phyloP scores from a whole-genome alignment of 2,113 vertebrate genomes.

The Malurus cyaneus region DNA sequence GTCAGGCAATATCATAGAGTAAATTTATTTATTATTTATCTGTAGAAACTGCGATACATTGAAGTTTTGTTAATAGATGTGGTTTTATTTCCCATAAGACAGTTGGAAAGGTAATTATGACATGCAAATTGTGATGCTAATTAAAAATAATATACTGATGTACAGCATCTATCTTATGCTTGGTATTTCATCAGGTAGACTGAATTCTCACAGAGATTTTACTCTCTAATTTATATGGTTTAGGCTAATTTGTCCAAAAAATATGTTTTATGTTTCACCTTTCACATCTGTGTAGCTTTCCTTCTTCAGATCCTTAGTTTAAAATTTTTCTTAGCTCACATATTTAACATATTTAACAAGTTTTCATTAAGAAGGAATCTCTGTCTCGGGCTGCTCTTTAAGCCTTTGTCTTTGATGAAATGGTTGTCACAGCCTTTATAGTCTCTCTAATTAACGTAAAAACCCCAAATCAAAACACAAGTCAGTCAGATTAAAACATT shows the following conservation, averaged over 20 bases:
- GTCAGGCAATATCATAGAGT: slow-evolving; percentile 41
- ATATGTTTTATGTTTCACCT: neutral
- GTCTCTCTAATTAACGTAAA: slow-evolving; percentile 45
- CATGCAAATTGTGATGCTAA: slow-evolving; percentile 64
- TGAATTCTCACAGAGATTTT: neutral
- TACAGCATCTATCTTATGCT: neutral
- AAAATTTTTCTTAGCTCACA: neutral
- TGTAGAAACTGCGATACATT: slow-evolving; percentile 49
- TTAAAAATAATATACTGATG: slow-evolving; percentile 47
- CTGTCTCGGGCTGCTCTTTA: neutral
- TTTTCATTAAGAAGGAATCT: slow-evolving; percentile 1
- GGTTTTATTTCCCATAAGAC: slow-evolving; percentile 69
- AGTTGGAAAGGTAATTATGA: slow-evolving; percentile 71
- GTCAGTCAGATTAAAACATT: slow-evolving; percentile 45
- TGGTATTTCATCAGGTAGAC: neutral
- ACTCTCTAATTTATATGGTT: neutral
- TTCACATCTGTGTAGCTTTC: neutral
- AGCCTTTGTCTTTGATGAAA: slow-evolving; percentile 51
- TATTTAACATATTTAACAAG: neutral
- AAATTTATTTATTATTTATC: slow-evolving; percentile 56
- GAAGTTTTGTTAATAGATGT: slow-evolving; percentile 57
- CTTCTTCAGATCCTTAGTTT: neutral
- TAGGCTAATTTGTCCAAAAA: neutral
- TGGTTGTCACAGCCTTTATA: neutral
- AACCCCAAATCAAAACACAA: slow-evolving; percentile 22